Evolutionary conservation across 2,797 vertebrate genomes (phyloP), one percentile per base, ranked within the genome.

Genomic region (Rhinichthys osculus): DNA sequence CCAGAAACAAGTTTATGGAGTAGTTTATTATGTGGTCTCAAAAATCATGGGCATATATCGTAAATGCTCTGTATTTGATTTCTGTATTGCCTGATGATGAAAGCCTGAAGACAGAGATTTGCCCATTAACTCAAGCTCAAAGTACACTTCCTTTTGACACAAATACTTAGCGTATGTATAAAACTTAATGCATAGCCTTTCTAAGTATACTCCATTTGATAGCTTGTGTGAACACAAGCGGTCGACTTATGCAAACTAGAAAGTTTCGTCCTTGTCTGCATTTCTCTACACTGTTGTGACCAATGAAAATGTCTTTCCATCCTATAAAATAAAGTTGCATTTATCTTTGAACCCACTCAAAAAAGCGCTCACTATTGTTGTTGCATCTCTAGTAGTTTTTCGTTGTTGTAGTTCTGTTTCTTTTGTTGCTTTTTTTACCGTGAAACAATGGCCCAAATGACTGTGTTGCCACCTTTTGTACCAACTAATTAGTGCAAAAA

Each of bases 21-120:
- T 87, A 57, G 59, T 88, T 90, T 88, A 88, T 88, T 76, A 82
- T 79, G 57, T 80, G 81, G 69, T 86, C 81, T 87, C 86, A 84
- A 87, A 86, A 86, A 77, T 82, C 78, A 86, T 87, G 67, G 77
- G 47, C 77, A 87, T 86, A 86, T 88, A 86, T 88, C 50, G 40
- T 74, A 59, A 69, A 5, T 62, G 76, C 30, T 19, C 62, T 67
- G 54, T 72, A 77, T 81, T 79, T 76, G 19, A 62, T 23, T 81
- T 57, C 33, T 80, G 40, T 80, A 35, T 57, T 82, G 16, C 16
- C 33, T 30, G 52, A 40, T 14, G 17, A 57, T 42, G 67, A 33
- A 82, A 59, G n/a, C 23, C 79, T 70, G 30, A 44, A 69, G 35
- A 82, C 7, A 71, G n/a, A 44, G 10, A 81, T 52, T 38, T 81